phyloP scores from a whole-genome alignment of 1,140 invertebrate species.

The Cotesia typhae region DNA sequence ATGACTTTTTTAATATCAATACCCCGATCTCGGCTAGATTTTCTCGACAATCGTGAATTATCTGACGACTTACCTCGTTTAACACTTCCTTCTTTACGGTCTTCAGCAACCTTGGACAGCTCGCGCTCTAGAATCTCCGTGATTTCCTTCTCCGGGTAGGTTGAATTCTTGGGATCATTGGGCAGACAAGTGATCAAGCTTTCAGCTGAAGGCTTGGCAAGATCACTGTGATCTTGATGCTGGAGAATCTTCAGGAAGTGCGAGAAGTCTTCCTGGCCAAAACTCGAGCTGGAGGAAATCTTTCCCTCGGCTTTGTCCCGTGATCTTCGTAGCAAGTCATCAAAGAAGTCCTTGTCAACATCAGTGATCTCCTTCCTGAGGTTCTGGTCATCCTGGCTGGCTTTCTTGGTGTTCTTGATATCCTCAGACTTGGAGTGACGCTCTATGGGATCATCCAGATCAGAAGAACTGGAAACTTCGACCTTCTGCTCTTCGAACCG shows the following conservation, averaged over 20 bases:
- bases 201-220: background rate
- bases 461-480: slow-evolving; percentile 58
- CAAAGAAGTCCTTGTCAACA: slow-evolving; percentile 63
- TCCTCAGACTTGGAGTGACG: slow-evolving; percentile 58
- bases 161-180: slow-evolving; percentile 42
- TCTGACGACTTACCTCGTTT: slow-evolving; percentile 26
- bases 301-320: slow-evolving; percentile 55
- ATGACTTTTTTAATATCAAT: slow-evolving; percentile 42
- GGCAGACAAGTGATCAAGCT: background rate
- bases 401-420: slow-evolving; percentile 42
- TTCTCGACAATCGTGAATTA: background rate
- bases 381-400: slow-evolving; percentile 53
- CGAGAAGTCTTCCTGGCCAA: slow-evolving; percentile 62
- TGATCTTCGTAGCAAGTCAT: slow-evolving; percentile 53
- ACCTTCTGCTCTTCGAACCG: slow-evolving; percentile 58
- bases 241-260: slow-evolving; percentile 61
- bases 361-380: slow-evolving; percentile 63
- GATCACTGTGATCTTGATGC: slow-evolving; percentile 48
- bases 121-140: slow-evolving; percentile 53
- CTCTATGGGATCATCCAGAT: slow-evolving; percentile 63
- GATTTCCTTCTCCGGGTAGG: slow-evolving; percentile 58
- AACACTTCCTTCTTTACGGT: background rate
- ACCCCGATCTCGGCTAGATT: background rate
- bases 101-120: slow-evolving; percentile 41
- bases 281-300: slow-evolving; percentile 58